Evolutionary conservation across 2,888 invertebrate genomes (phyloP).

Genomic region (Nephrocerus scutellatus): DNA sequence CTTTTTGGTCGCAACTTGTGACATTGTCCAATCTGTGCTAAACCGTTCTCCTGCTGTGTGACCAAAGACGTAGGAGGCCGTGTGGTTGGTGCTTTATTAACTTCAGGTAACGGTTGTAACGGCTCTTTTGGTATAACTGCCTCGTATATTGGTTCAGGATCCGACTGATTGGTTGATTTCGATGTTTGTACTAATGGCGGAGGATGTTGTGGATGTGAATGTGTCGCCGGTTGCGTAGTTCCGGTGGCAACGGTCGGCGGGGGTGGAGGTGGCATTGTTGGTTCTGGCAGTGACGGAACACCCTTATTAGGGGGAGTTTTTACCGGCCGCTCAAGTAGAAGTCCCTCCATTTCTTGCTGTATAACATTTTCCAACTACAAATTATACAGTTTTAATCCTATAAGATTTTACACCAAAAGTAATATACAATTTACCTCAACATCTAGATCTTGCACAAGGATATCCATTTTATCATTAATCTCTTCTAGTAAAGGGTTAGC

Average conservation of each 20-base stretch:
- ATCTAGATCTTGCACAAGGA: constrained; percentile 72
- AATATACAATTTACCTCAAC: constrained; percentile 55
- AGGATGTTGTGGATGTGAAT: constrained; percentile 19
- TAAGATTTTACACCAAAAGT: constrained; percentile 1
- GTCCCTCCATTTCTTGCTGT: constrained; percentile 55
- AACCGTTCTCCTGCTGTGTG: constrained; percentile 23
- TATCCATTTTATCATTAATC: constrained; percentile 77
- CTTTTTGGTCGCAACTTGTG: constrained; percentile 39
- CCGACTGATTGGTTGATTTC: constrained; percentile 28
- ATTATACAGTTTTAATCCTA: constrained; percentile 16
- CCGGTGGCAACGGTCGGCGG: constrained; percentile 47
- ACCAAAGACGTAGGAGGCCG: constrained; percentile 13
- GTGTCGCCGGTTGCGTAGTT: constrained; percentile 25
- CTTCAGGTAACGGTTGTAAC: constrained; percentile 41
- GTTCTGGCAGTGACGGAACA: constrained; percentile 65
- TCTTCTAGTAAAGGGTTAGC: constrained; percentile 68
- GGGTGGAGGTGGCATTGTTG: constrained; percentile 67
- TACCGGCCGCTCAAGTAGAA: constrained; percentile 45
- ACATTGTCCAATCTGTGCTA: too few relatives aligned
- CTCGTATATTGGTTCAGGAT: constrained; percentile 76
- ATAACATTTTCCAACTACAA: constrained; percentile 56
- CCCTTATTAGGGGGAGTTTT: constrained; percentile 33
- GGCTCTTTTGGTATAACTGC: constrained; percentile 66
- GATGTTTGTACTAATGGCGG: constrained; percentile 25
- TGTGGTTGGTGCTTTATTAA: constrained; percentile 26